Evolutionary conservation across 53 echinoderm and acorn worm genomes (phyloP).

Genomic region (Echinarachnius parma): DNA sequence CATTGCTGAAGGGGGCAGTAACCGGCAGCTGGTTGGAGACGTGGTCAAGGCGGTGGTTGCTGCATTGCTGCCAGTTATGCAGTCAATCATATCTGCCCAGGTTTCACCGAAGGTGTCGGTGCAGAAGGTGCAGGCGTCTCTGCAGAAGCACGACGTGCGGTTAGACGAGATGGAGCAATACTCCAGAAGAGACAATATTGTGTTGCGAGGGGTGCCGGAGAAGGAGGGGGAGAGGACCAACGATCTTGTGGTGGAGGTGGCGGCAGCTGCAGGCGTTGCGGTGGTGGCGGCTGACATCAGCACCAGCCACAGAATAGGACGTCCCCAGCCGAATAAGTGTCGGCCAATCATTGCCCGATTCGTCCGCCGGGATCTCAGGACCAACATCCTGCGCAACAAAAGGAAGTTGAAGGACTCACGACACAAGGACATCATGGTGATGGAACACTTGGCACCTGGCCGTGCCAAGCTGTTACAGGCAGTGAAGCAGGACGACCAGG

Average conservation of each 20-base stretch:
- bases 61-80: too few species aligned
- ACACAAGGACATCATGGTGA: constrained; percentile 3
- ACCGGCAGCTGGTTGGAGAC: too few species aligned
- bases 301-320: constrained; percentile 14
- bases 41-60: too few species aligned
- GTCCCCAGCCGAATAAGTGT: constrained; percentile 16
- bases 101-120: too few species aligned
- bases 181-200: constrained; percentile 25
- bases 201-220: constrained; percentile 24
- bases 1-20: too few species aligned
- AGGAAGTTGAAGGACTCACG: background rate
- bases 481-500: constrained; percentile 8
- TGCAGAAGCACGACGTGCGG: constrained; percentile 14
- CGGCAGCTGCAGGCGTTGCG: background rate
- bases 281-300: constrained; percentile 2
- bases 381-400: constrained; percentile 2
- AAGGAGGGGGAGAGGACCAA: constrained; percentile 10
- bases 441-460: constrained; percentile 21
- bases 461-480: constrained; percentile 23
- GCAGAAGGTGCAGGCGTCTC: constrained; percentile 5
- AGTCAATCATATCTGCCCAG: too few species aligned
- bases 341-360: constrained; percentile 25
- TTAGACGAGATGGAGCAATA: constrained; percentile 18
- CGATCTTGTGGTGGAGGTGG: background rate
- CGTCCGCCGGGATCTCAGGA: constrained; percentile 20